Conservation (phyloP, 2,113 vertebrate genomes). For the Malurus alboscapulatus region DNA sequence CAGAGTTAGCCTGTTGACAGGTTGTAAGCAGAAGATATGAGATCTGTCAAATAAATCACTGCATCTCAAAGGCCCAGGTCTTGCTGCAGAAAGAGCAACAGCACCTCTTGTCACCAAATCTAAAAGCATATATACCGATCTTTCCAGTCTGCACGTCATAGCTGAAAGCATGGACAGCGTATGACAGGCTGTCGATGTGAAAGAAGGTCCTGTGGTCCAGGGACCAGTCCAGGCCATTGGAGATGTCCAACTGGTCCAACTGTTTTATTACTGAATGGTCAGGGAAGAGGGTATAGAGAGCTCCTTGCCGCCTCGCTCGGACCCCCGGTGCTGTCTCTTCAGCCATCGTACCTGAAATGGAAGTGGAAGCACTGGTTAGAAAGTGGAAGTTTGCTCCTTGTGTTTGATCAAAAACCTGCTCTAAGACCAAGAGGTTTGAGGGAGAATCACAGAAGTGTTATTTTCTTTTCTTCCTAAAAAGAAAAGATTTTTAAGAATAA, state of each 20-base stretch:
- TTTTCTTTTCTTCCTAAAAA: not conserved
- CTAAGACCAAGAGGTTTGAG: not conserved
- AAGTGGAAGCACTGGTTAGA: not conserved
- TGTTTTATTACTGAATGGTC: constrained; percentile 71
- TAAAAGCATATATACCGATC: constrained; percentile 53
- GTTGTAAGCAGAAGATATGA: not conserved
- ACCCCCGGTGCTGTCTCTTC: constrained; percentile 46
- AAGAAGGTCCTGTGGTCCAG: constrained; percentile 82
- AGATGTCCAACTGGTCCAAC: constrained; percentile 80
- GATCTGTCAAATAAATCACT: not conserved
- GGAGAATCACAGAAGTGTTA: not conserved
- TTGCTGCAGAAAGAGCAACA: not conserved
- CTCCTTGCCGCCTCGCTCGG: constrained; percentile 72
- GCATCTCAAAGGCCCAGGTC: not conserved
- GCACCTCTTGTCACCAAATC: not conserved
- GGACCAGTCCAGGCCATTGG: constrained; percentile 91
- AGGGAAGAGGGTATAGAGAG: constrained; percentile 74
- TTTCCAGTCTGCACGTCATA: constrained; percentile 77
- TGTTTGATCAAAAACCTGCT: not conserved
- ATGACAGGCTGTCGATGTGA: constrained; percentile 85
- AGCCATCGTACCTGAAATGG: constrained; percentile 62
- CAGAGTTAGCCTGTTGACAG: not conserved
- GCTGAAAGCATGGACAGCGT: constrained; percentile 79
- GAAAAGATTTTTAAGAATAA: not conserved
- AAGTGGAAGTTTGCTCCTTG: not conserved